Conservation (phyloP, 2,113 vertebrate genomes). For the Haemorhous mexicanus region DNA sequence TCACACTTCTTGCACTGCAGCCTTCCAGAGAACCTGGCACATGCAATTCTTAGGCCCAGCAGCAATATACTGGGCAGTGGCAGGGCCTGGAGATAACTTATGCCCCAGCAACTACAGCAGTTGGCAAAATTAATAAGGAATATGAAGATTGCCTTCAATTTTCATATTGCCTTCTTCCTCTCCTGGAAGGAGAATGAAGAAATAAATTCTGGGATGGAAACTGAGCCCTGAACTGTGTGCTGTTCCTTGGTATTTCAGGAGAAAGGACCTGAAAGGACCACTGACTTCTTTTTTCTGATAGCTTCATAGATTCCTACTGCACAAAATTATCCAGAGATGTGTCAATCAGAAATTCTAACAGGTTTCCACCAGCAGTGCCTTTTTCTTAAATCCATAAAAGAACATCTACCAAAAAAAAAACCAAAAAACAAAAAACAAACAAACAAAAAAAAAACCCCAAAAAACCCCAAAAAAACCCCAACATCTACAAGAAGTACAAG, state of each 20-base stretch:
- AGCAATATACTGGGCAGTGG: background rate
- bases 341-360: background rate
- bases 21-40: background rate
- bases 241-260: background rate
- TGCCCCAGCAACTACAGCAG: background rate
- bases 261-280: background rate
- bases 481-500: background rate
- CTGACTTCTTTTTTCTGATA: background rate
- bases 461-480: background rate
- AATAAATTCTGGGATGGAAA: background rate
- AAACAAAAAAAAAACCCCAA: background rate
- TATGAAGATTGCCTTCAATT: background rate
- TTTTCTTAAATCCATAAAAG: background rate
- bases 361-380: background rate
- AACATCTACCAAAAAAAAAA: background rate
- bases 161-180: background rate
- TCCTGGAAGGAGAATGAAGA: background rate
- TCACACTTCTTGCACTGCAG: fast-evolving
- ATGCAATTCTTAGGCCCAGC: background rate
- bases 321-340: background rate
- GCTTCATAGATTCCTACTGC: background rate
- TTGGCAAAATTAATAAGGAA: background rate
- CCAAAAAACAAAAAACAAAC: background rate
- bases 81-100: background rate
- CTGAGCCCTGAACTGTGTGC: background rate